A percentile compares a stretch with the other conserved stretches of the same genome.
Evolutionary conservation across 2,113 vertebrate genomes (phyloP).

Genomic region (Petrocephalus zakoni): DNA sequence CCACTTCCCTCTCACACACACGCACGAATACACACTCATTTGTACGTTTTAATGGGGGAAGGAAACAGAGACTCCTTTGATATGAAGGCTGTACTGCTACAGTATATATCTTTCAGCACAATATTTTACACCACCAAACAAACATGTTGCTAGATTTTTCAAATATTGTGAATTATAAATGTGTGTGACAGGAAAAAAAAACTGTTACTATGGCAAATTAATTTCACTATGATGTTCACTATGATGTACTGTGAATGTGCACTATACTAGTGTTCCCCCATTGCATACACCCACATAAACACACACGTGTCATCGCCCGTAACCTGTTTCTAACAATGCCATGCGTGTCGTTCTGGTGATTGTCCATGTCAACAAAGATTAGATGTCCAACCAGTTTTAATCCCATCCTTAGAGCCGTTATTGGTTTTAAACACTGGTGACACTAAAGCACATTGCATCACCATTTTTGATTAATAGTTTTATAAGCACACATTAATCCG

Average conservation of each 20-base stretch:
- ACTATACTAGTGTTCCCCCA: background rate
- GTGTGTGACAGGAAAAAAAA: background rate
- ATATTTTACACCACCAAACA: background rate
- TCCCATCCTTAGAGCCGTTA: background rate
- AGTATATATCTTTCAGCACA: background rate
- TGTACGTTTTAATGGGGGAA: background rate
- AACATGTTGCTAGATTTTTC: background rate
- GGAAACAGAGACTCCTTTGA: background rate
- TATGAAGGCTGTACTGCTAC: background rate
- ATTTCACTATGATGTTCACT: background rate
- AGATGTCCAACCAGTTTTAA: background rate
- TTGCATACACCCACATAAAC: background rate
- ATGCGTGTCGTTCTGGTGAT: background rate
- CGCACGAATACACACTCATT: background rate
- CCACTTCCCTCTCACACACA: background rate
- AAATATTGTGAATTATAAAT: background rate
- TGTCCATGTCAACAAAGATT: background rate
- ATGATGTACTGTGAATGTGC: background rate
- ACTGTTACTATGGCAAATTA: background rate
- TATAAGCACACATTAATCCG: background rate
- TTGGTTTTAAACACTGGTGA: background rate
- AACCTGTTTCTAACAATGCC: background rate
- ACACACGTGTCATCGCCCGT: background rate
- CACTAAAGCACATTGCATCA: background rate
- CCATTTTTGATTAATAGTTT: slow-evolving; percentile 7